Percentiles rank a stretch among this genome's conserved stretches.
phyloP scores from a whole-genome alignment of 2,888 invertebrate species.

The Hyles lineata region DNA sequence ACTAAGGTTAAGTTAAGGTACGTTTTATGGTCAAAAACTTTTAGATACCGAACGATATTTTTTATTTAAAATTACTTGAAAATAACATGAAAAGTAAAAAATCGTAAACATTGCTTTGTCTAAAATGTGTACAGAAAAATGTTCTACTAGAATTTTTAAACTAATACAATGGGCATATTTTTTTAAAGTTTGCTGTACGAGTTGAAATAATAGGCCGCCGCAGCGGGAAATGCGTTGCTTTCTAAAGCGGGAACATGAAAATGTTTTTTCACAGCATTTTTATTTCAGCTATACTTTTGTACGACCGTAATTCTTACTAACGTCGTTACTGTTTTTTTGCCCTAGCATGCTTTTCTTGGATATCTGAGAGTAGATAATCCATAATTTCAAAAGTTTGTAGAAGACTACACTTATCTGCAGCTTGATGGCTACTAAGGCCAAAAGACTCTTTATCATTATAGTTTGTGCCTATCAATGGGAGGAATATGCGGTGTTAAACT shows the following conservation, averaged over 20 bases:
- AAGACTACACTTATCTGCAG: too few relatives aligned
- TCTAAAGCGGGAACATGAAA: conserved; percentile 7
- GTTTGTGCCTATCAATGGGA: too few relatives aligned
- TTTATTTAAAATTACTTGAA: not conserved
- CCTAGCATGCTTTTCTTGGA: too few relatives aligned
- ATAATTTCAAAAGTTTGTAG: too few relatives aligned
- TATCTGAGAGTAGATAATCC: too few relatives aligned
- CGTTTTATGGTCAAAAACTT: not conserved
- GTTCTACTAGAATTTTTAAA: not conserved
- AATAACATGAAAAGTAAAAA: not conserved
- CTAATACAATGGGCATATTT: not conserved
- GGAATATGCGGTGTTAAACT: too few relatives aligned
- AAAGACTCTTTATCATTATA: too few relatives aligned
- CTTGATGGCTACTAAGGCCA: too few relatives aligned
- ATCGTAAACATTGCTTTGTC: not conserved
- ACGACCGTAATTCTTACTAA: too few relatives aligned
- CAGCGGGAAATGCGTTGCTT: not conserved
- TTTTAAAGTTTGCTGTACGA: not conserved
- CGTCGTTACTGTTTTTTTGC: too few relatives aligned
- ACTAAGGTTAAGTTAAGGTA: not conserved
- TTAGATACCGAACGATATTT: not conserved
- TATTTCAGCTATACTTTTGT: not conserved
- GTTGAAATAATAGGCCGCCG: not conserved
- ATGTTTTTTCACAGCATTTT: not conserved
- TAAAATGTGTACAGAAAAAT: not conserved